These are phyloP conservation scores for Psittacara wagleri DNA, from an alignment of 2,113 vertebrate genomes.

Conservation along the genomic window DNA sequence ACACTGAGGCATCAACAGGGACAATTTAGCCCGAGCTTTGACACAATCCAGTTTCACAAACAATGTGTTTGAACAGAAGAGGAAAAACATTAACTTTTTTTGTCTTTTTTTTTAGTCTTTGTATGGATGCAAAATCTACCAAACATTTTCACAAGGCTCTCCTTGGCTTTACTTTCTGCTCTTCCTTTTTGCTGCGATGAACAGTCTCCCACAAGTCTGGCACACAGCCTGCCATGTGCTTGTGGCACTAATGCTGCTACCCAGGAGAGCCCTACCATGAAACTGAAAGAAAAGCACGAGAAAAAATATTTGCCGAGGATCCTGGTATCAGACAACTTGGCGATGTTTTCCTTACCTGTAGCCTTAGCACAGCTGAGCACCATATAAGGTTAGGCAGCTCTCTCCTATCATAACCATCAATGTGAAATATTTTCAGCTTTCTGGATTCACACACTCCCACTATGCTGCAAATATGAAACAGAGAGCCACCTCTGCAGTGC, in stretches of 20 bases:
- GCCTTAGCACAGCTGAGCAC: not conserved
- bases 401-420: not conserved
- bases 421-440: not conserved
- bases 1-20: not conserved
- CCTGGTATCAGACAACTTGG: not conserved
- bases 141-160: not conserved
- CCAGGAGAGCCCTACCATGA: not conserved
- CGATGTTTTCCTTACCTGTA: not conserved
- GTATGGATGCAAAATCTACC: not conserved
- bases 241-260: not conserved
- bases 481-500: not conserved
- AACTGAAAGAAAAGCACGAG: not conserved
- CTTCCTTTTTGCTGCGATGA: not conserved
- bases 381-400: not conserved
- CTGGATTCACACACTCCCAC: not conserved
- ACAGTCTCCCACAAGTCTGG: not conserved
- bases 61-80: not conserved
- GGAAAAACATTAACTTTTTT: not conserved
- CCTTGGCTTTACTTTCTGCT: not conserved
- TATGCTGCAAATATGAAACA: not conserved
- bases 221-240: not conserved
- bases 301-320: not conserved
- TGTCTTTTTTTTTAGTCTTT: not conserved
- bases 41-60: not conserved
- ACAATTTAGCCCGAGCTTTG: not conserved